Evolutionary conservation across 2,113 vertebrate genomes (phyloP).

Genomic region (Copsychus sechellarum): DNA sequence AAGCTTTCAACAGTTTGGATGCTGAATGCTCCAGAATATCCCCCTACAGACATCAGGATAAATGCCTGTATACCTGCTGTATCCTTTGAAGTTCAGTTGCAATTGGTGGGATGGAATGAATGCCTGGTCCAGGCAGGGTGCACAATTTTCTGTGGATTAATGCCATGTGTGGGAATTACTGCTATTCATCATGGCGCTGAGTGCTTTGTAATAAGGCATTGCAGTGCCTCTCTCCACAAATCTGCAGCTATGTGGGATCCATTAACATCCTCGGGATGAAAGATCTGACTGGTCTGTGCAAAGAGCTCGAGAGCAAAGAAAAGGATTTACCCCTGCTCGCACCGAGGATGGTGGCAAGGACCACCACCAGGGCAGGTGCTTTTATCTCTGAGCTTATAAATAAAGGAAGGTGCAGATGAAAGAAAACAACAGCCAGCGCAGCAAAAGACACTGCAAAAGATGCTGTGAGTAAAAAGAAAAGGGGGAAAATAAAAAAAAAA

Average conservation of each 20-base stretch:
- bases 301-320: not conserved
- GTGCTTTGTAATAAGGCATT: not conserved
- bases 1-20: not conserved
- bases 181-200: not conserved
- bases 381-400: conserved; percentile 9
- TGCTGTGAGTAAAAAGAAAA: not conserved
- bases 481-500: not conserved
- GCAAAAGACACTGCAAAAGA: not conserved
- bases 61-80: not conserved
- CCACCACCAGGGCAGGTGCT: not conserved
- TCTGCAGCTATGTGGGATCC: not conserved
- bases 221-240: not conserved
- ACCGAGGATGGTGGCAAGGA: accelerated
- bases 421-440: accelerated
- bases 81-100: not conserved
- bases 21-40: not conserved
- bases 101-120: not conserved
- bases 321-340: not conserved
- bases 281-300: not conserved
- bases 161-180: not conserved
- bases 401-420: conserved; percentile 2
- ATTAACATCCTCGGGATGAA: not conserved
- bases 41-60: not conserved
- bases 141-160: not conserved
- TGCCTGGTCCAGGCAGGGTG: not conserved